These are phyloP conservation scores for Caenorhabditis sinica DNA, from an alignment of 2,888 invertebrate genomes.

Conservation along the genomic window DNA sequence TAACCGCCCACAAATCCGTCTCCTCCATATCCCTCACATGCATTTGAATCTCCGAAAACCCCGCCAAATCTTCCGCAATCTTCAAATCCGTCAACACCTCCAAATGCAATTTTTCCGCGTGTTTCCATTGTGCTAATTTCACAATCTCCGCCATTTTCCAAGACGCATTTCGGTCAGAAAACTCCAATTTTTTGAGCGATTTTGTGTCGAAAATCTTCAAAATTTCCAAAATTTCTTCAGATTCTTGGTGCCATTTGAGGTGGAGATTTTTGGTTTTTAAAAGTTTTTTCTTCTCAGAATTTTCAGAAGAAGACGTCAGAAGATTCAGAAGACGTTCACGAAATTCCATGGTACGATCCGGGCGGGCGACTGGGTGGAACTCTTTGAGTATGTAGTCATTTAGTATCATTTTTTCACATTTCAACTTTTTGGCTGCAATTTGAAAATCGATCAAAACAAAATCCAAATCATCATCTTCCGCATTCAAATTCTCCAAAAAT, in stretches of 20 bases:
- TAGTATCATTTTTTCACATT: neutral
- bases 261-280: neutral
- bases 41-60: constrained; percentile 29
- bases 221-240: neutral
- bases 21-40: constrained; percentile 25
- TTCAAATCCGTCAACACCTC: constrained; percentile 23
- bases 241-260: constrained; percentile 20
- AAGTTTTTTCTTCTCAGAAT: neutral
- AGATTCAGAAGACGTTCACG: constrained; percentile 8
- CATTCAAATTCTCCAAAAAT: neutral
- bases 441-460: constrained; percentile 18
- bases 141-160: constrained; percentile 7
- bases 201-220: constrained; percentile 11
- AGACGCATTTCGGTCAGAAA: constrained; percentile 23
- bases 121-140: constrained; percentile 17
- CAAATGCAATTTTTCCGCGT: constrained; percentile 3
- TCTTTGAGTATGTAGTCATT: constrained; percentile 11
- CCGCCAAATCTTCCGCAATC: constrained; percentile 8
- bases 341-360: constrained; percentile 22
- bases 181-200: constrained; percentile 12
- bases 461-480: constrained; percentile 10
- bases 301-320: too few relatives aligned
- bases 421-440: neutral
- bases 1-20: constrained; percentile 35
- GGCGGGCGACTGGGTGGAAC: constrained; percentile 9